phyloP scores from a whole-genome alignment of 2,113 vertebrate species.

The Glaucidium brasilianum region DNA sequence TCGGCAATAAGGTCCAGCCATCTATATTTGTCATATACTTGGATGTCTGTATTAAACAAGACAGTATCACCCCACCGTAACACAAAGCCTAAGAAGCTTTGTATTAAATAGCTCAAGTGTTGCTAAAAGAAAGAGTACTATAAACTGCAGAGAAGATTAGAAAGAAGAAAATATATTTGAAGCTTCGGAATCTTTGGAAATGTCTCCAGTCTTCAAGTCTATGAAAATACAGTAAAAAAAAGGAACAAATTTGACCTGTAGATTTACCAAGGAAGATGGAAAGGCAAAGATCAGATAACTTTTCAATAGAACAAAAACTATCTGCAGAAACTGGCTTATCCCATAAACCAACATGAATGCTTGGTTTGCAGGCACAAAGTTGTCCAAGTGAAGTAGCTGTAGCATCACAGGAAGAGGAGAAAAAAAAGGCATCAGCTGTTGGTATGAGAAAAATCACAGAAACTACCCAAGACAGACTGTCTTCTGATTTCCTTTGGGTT shows the following conservation, averaged over 20 bases:
- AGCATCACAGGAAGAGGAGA: slow-evolving; percentile 2
- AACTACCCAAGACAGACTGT: slow-evolving; percentile 20
- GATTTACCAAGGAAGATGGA: not conserved
- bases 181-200: not conserved
- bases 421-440: not conserved
- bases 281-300: not conserved
- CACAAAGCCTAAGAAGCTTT: not conserved
- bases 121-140: not conserved
- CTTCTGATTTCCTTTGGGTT: slow-evolving; percentile 41
- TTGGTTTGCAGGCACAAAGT: not conserved
- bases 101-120: not conserved
- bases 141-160: not conserved
- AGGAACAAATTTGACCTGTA: not conserved
- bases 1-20: not conserved
- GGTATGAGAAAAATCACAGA: slow-evolving; percentile 50
- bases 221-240: not conserved
- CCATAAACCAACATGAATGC: not conserved
- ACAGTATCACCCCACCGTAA: not conserved
- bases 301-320: not conserved
- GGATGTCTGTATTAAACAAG: not conserved
- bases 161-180: not conserved
- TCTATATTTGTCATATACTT: not conserved
- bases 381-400: not conserved
- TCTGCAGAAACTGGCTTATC: not conserved
- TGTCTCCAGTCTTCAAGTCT: not conserved